Percentiles rank a stretch among this genome's conserved stretches.
These are phyloP conservation scores for Lagopus muta DNA, from an alignment of 2,113 vertebrate species.

Conservation along the genomic window DNA sequence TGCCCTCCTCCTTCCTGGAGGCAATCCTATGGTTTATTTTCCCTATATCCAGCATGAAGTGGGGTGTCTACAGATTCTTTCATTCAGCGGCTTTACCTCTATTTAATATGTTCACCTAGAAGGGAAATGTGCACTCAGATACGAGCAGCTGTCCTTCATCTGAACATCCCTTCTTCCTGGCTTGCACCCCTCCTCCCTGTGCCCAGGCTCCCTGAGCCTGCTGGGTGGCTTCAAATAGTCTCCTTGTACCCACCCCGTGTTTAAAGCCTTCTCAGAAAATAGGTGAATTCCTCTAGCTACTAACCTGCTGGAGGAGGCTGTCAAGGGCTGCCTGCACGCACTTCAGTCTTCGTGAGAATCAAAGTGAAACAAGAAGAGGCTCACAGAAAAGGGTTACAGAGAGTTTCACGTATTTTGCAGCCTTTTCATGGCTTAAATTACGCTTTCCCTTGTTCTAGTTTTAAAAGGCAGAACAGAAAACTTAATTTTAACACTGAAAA, in stretches of 20 bases:
- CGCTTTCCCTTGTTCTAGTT: slow-evolving; percentile 72
- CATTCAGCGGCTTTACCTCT: background rate
- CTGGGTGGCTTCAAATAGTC: slow-evolving; percentile 69
- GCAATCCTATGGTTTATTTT: background rate
- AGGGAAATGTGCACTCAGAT: background rate
- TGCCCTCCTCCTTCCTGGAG: background rate
- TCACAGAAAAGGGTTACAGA: slow-evolving; percentile 66
- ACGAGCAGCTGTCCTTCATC: slow-evolving; percentile 35
- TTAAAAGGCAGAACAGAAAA: slow-evolving; percentile 77
- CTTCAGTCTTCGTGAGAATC: slow-evolving; percentile 68
- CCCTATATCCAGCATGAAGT: background rate
- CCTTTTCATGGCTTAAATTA: slow-evolving; percentile 75
- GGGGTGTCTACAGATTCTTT: background rate
- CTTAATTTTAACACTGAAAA: slow-evolving; percentile 75
- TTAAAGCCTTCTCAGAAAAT: slow-evolving; percentile 65
- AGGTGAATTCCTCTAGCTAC: slow-evolving; percentile 68
- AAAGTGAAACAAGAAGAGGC: slow-evolving; percentile 59
- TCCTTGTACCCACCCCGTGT: slow-evolving; percentile 50
- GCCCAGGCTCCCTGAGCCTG: slow-evolving; percentile 43
- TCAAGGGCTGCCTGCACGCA: slow-evolving; percentile 49
- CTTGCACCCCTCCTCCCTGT: slow-evolving; percentile 23
- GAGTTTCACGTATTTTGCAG: slow-evolving; percentile 67
- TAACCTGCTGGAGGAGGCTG: slow-evolving; percentile 65
- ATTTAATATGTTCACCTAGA: background rate
- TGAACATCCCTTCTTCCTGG: background rate